Conservation (phyloP, 2,113 vertebrate genomes). For the Colaptes auratus region DNA sequence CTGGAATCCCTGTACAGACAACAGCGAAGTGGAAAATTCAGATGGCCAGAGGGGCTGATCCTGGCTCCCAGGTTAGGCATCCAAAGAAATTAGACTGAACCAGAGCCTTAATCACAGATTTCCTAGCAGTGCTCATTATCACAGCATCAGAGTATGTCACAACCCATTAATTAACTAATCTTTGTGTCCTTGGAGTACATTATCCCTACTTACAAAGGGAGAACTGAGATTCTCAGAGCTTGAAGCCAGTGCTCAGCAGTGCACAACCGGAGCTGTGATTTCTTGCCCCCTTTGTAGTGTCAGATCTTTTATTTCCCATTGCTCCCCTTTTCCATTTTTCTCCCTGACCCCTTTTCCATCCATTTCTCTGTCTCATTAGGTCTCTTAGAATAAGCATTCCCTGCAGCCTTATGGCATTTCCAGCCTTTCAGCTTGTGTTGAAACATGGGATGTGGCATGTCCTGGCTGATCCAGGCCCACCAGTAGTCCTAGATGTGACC, state of each 20-base stretch:
- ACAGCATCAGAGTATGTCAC: slow-evolving; percentile 56
- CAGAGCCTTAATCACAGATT: slow-evolving; percentile 30
- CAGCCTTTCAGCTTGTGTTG: background rate
- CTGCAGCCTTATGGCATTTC: fast-evolving
- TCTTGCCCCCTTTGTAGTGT: background rate
- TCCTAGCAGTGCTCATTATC: slow-evolving; percentile 57
- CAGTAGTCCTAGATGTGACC: background rate
- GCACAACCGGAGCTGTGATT: fast-evolving
- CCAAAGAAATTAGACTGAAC: background rate
- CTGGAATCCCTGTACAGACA: background rate
- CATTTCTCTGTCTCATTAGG: background rate
- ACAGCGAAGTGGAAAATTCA: background rate
- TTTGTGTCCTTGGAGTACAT: slow-evolving; percentile 46
- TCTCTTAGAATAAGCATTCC: background rate
- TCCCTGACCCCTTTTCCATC: background rate
- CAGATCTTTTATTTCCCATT: background rate
- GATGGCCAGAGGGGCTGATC: background rate
- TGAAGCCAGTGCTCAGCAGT: background rate
- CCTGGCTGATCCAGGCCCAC: background rate
- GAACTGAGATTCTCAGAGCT: slow-evolving; percentile 18
- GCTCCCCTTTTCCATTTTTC: background rate
- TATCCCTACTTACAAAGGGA: slow-evolving; percentile 38
- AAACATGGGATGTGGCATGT: background rate
- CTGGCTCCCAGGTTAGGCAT: background rate
- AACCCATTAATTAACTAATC: slow-evolving; percentile 64